Conservation (phyloP, 2,797 vertebrate species). For the Hippopotamyrus pictus region DNA sequence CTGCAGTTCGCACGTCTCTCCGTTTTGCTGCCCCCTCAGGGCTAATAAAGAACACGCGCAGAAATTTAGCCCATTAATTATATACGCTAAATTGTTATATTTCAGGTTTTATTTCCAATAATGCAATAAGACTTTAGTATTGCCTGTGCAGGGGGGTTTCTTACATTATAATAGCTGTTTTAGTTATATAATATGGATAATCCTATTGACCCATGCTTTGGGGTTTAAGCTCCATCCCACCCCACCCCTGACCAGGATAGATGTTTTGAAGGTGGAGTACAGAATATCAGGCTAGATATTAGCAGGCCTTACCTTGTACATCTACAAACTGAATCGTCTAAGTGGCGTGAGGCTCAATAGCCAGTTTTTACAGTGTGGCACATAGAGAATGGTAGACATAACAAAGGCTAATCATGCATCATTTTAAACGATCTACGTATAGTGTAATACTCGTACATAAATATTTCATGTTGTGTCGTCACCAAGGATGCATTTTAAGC, state of each 20-base stretch:
- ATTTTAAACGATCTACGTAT: neutral
- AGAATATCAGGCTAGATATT: neutral
- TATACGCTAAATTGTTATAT: neutral
- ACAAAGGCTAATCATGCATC: neutral
- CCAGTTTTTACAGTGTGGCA: neutral
- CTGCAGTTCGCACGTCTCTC: neutral
- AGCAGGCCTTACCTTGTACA: neutral
- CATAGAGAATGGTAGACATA: neutral
- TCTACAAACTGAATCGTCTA: neutral
- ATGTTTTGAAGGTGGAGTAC: neutral
- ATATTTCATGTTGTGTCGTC: neutral
- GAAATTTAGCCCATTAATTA: slow-evolving; percentile 3
- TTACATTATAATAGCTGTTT: neutral
- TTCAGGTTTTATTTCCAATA: neutral
- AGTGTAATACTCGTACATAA: neutral
- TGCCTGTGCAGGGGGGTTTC: neutral
- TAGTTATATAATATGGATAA: neutral
- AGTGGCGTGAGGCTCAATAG: neutral
- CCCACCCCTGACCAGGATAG: neutral
- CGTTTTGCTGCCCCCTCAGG: slow-evolving; percentile 18
- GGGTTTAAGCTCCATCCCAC: neutral
- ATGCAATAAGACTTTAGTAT: neutral
- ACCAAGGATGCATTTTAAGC: neutral
- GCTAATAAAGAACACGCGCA: slow-evolving; percentile 7
- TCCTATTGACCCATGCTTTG: neutral